Evolutionary conservation across 2,888 invertebrate species (phyloP).

Genomic region (Polymixis flavicincta): DNA sequence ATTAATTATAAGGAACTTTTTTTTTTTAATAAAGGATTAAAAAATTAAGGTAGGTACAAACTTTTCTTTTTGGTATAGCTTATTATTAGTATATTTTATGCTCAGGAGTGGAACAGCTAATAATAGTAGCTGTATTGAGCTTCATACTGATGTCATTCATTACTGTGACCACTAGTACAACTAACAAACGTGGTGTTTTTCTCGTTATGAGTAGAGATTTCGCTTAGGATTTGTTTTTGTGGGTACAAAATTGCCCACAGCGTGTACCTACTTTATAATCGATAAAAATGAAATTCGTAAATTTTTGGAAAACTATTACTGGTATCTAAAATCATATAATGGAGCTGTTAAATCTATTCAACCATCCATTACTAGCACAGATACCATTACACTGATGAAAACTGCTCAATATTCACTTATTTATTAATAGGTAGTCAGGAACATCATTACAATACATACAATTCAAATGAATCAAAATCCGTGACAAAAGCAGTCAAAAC

Average conservation of each 20-base stretch:
- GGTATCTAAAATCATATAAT: background rate
- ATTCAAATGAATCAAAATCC: conserved; percentile 10
- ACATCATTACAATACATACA: no score
- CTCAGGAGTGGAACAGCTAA: background rate
- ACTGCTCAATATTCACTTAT: background rate
- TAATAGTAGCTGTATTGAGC: background rate
- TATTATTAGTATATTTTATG: background rate
- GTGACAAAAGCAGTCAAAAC: conserved; percentile 13
- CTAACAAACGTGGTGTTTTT: background rate
- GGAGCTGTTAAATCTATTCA: background rate
- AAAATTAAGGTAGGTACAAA: no score
- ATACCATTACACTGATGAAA: background rate
- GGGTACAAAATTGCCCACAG: background rate
- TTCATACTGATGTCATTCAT: background rate
- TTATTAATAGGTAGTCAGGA: background rate
- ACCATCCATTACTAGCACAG: background rate
- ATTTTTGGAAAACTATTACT: background rate
- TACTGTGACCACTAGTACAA: background rate
- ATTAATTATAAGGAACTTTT: no score
- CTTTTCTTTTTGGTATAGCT: background rate
- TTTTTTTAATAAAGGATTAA: no score
- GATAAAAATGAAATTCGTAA: background rate
- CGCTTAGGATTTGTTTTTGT: no score
- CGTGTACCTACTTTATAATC: background rate
- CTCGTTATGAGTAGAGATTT: background rate